These are phyloP conservation scores for Pollenia angustigena DNA, from an alignment of 2,888 invertebrate genomes.

Conservation along the genomic window DNA sequence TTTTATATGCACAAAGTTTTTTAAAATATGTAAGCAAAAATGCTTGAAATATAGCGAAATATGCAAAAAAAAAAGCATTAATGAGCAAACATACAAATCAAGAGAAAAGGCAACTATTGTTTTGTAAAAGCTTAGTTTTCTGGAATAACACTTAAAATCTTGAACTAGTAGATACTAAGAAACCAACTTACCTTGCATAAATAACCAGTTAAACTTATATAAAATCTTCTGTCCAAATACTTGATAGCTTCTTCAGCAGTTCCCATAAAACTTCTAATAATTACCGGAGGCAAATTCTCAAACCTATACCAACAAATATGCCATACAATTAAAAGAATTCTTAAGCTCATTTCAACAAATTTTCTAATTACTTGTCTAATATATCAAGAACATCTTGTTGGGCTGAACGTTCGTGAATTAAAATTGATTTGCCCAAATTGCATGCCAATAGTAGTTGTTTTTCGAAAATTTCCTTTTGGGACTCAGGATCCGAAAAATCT, in stretches of 20 bases:
- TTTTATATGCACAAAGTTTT: too few relatives aligned
- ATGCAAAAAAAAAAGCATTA: too few relatives aligned
- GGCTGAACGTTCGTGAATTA: slow-evolving; percentile 96
- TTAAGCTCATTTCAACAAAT: not conserved
- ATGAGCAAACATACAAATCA: too few relatives aligned
- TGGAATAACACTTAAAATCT: too few relatives aligned
- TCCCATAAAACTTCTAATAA: slow-evolving; percentile 96
- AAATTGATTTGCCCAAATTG: slow-evolving; percentile 92
- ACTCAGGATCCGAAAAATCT: slow-evolving; percentile 95
- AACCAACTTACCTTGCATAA: slow-evolving; percentile 81
- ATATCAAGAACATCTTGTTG: slow-evolving; percentile 93
- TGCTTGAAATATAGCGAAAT: too few relatives aligned
- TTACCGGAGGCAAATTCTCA: slow-evolving; percentile 89
- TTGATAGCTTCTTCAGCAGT: slow-evolving; percentile 92
- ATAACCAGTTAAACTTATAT: slow-evolving; percentile 92
- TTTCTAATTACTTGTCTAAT: slow-evolving; percentile 83
- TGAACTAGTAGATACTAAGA: not conserved
- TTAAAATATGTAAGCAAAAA: too few relatives aligned
- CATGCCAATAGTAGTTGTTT: slow-evolving; percentile 95
- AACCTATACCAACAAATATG: slow-evolving; percentile 77
- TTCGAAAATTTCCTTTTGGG: slow-evolving; percentile 93
- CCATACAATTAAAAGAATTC: not conserved
- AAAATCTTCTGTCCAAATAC: slow-evolving; percentile 94
- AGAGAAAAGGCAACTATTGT: too few relatives aligned
- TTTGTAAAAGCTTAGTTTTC: too few relatives aligned